Evolutionary conservation across 2,888 invertebrate species (phyloP), one percentile per base, ranked within the genome.

Genomic region (Heliconius aoede): DNA sequence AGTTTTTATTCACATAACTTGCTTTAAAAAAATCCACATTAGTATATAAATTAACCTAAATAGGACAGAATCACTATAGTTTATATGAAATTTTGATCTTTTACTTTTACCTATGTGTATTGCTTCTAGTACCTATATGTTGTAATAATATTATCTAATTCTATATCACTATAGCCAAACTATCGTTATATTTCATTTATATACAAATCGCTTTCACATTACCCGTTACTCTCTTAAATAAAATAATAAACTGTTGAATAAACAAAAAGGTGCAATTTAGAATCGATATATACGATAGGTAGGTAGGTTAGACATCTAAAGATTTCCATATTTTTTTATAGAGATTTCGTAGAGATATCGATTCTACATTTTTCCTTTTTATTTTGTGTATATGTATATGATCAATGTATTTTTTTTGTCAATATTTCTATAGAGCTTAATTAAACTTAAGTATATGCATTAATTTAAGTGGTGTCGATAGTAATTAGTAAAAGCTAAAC

Each of bases 361-460:
- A 36, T 64, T 64, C 36, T 64, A 36, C 32, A 36, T 64, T 64
- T n/a, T 64, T 64, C 64, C 64, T 32, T 64, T 30, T 32, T 32
- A 11, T 32, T 64, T 4, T 32, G 11, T 64, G 9, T 9, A n/a
- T 2, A 46, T 21, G 13, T 21, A 46, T 46, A n/a, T 8, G 3
- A n/a, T 55, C n/a, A n/a, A n/a, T n/a, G n/a, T n/a, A n/a, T n/a
- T n/a, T 18, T 21, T 28, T 32, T 64, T 32, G 4, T 32, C 2
- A n/a, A 15, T 64, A 11, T 64, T 64, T n/a, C 4, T 32, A 5
- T 64, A 64, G 64, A 21, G 21, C 21, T n/a, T 65, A 24, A 15
- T 60, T 0, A n/a, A n/a, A 13, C 15, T 60, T 24, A 8, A 26
- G 11, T 60, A 24, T 60, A 15, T 60, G 36, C n/a, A 65, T 24